A percentile compares a stretch with the other conserved stretches of the same genome.
These are phyloP conservation scores for Indicator indicator DNA, from an alignment of 2,113 vertebrate genomes.

Conservation along the genomic window DNA sequence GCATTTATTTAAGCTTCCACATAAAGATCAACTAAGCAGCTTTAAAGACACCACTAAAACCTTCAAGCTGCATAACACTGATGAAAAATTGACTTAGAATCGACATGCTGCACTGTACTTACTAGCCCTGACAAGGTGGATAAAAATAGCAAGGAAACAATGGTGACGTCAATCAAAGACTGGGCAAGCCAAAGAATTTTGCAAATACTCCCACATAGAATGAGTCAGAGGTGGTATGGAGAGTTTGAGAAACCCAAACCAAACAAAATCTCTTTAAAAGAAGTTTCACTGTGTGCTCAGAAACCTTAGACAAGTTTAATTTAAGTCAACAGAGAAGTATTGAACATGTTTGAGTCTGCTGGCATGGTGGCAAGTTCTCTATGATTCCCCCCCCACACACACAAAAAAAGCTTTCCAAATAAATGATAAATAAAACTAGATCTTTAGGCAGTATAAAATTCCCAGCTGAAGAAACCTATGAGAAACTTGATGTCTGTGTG, in stretches of 20 bases:
- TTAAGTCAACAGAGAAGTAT: background rate
- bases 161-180: conserved; percentile 52
- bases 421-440: background rate
- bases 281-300: conserved; percentile 25
- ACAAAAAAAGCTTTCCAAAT: background rate
- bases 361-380: background rate
- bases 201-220: conserved; percentile 55
- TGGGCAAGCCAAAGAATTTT: conserved; percentile 36
- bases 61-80: conserved; percentile 50
- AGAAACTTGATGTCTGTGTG: background rate
- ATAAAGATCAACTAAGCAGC: conserved; percentile 54
- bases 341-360: background rate
- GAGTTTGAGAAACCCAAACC: conserved; percentile 54
- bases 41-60: conserved; percentile 58
- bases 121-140: conserved; percentile 38
- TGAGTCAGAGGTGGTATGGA: conserved; percentile 51
- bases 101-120: conserved; percentile 18
- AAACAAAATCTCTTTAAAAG: conserved; percentile 53
- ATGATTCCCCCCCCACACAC: rapidly evolving
- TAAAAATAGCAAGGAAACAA: conserved; percentile 64
- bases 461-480: background rate
- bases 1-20: conserved; percentile 49
- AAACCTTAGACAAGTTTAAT: conserved; percentile 11
- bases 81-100: conserved; percentile 52
- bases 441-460: background rate